A percentile compares a stretch with the other conserved stretches of the same genome.
Evolutionary conservation across 2,888 invertebrate species (phyloP).

Genomic region (Spisula solida): DNA sequence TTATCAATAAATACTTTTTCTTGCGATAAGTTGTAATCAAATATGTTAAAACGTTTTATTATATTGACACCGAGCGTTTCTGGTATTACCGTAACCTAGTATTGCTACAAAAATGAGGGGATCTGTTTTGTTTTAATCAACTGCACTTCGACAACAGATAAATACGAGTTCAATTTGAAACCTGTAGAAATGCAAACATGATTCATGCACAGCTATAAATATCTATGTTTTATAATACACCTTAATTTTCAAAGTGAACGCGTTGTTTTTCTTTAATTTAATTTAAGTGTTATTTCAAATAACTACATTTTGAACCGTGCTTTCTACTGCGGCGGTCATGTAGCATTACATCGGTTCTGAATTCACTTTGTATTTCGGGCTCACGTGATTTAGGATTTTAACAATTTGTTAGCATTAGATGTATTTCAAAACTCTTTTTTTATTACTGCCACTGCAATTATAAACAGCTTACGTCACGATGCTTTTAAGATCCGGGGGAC

Average conservation of each 20-base stretch:
- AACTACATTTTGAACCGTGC: not conserved
- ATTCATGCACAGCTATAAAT: not conserved
- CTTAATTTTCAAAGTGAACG: not conserved
- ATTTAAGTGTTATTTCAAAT: not conserved
- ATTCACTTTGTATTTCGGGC: not conserved
- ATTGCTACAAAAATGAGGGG: not conserved
- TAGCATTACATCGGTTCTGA: not conserved
- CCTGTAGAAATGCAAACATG: not conserved
- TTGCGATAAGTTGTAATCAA: not conserved
- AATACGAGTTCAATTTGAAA: not conserved
- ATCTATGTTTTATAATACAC: not conserved
- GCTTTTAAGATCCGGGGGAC: too few species aligned
- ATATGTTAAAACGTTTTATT: not conserved
- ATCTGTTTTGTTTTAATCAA: constrained; percentile 8
- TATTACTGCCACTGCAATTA: too few species aligned
- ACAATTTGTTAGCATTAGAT: too few species aligned
- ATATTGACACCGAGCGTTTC: not conserved
- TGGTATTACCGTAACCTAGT: not conserved
- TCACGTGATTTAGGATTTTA: too few species aligned
- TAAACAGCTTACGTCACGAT: too few species aligned
- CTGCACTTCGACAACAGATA: not conserved
- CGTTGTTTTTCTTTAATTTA: not conserved
- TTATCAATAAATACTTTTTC: not conserved
- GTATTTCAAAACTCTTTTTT: too few species aligned
- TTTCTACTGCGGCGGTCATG: not conserved